These are phyloP conservation scores for Melozone crissalis DNA, from an alignment of 2,113 vertebrate genomes.

Conservation along the genomic window DNA sequence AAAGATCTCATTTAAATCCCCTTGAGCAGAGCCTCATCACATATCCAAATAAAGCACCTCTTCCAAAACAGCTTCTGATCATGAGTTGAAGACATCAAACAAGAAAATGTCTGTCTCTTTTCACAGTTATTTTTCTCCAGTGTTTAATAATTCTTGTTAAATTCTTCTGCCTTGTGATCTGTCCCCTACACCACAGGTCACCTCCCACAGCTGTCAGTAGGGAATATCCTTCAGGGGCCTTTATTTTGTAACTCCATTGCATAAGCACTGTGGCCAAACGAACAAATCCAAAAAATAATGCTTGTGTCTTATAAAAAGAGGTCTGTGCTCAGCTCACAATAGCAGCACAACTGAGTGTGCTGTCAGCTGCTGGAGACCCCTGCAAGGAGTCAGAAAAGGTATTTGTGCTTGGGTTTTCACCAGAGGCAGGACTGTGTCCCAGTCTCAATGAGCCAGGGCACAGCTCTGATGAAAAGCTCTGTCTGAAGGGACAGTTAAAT, in stretches of 20 bases:
- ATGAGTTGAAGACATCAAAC: slow-evolving; percentile 4
- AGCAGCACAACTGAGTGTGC: not conserved
- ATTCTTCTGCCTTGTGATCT: slow-evolving; percentile 48
- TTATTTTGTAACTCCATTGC: slow-evolving; percentile 38
- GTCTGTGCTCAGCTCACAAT: not conserved
- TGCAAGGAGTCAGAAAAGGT: not conserved
- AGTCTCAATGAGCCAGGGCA: not conserved
- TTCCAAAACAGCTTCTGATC: slow-evolving; percentile 26
- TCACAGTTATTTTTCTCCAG: not conserved
- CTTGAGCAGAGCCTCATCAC: not conserved
- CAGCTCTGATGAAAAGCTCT: not conserved
- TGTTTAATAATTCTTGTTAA: not conserved
- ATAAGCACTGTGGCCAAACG: not conserved
- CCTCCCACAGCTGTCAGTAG: slow-evolving; percentile 6
- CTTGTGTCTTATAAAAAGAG: not conserved
- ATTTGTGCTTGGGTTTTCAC: not conserved
- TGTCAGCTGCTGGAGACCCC: not conserved
- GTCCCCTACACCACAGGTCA: not conserved
- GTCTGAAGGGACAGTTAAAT: not conserved
- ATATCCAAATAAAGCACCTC: not conserved
- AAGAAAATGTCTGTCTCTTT: not conserved
- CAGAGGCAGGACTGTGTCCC: not conserved
- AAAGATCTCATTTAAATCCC: not conserved
- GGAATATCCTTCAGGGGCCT: not conserved
- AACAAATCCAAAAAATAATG: not conserved